Conservation (phyloP, 2,797 vertebrate species). For the Spizella passerina region DNA sequence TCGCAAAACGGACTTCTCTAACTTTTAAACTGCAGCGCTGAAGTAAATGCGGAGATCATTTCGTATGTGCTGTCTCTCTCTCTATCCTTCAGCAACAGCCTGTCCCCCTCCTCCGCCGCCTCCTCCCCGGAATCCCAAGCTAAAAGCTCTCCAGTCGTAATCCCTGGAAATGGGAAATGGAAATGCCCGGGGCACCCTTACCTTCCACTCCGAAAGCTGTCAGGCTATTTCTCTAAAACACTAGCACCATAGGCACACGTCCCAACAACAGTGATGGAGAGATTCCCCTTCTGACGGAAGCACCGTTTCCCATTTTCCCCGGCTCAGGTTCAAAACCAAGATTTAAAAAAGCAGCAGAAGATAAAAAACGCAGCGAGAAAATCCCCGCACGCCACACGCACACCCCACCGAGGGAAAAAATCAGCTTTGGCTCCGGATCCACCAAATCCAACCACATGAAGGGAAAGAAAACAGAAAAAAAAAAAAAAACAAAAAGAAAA, state of each 20-base stretch:
- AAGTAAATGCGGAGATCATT: conserved; percentile 61
- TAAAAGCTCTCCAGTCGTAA: conserved; percentile 19
- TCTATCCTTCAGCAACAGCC: conserved; percentile 55
- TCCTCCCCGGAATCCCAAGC: conserved; percentile 30
- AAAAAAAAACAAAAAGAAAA: neutral
- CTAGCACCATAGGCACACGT: conserved; percentile 87
- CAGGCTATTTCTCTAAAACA: conserved; percentile 94
- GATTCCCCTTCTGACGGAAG: conserved; percentile 83
- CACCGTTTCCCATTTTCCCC: conserved; percentile 90
- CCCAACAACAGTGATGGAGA: conserved; percentile 79
- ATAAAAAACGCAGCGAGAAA: conserved; percentile 24
- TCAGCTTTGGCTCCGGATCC: conserved; percentile 52
- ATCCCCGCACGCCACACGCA: conserved; percentile 24
- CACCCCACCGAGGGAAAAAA: conserved; percentile 27
- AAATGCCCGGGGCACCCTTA: conserved; percentile 76
- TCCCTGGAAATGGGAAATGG: conserved; percentile 55
- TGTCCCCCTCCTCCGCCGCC: conserved; percentile 39
- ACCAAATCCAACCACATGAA: conserved; percentile 65
- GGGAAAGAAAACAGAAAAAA: neutral
- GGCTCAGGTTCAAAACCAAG: conserved; percentile 87
- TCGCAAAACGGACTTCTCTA: conserved; percentile 69
- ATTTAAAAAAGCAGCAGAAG: conserved; percentile 76
- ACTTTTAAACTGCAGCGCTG: conserved; percentile 76
- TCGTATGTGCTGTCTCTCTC: neutral
- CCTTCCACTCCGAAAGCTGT: conserved; percentile 98